Evolutionary conservation across 2,113 vertebrate genomes (phyloP).

Genomic region (Gymnarchus niloticus): DNA sequence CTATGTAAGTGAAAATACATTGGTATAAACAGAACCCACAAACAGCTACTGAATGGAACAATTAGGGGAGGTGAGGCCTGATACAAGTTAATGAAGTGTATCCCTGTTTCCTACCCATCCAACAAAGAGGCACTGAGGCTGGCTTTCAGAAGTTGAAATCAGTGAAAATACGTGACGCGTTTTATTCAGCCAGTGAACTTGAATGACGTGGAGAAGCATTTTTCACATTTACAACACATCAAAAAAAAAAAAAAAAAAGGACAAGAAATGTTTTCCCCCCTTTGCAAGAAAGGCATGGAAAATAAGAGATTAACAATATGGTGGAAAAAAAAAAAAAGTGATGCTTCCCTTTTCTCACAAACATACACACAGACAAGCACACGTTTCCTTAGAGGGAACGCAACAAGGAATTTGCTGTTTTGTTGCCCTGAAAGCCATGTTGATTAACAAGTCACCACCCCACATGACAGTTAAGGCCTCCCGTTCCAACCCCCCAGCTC

Average conservation of each 20-base stretch:
- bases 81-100: too few species aligned
- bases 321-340: neutral
- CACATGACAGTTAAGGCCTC: neutral
- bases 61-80: too few species aligned
- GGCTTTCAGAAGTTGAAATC: neutral
- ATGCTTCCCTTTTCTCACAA: neutral
- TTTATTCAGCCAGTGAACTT: neutral
- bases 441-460: neutral
- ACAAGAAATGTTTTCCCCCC: neutral
- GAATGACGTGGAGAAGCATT: neutral
- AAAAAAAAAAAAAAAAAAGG: neutral
- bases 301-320: neutral
- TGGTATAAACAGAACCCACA: neutral
- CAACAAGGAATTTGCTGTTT: neutral
- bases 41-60: too few species aligned
- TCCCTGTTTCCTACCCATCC: neutral
- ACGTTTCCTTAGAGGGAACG: slow-evolving; percentile 4
- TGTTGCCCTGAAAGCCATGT: neutral
- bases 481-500: neutral
- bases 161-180: neutral
- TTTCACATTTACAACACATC: neutral
- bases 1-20: neutral
- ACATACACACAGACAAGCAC: neutral
- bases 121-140: neutral
- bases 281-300: neutral